Base-by-base conservation (phyloP, 1,140 invertebrate genomes). In the Eriosoma lanigerum region DNA sequence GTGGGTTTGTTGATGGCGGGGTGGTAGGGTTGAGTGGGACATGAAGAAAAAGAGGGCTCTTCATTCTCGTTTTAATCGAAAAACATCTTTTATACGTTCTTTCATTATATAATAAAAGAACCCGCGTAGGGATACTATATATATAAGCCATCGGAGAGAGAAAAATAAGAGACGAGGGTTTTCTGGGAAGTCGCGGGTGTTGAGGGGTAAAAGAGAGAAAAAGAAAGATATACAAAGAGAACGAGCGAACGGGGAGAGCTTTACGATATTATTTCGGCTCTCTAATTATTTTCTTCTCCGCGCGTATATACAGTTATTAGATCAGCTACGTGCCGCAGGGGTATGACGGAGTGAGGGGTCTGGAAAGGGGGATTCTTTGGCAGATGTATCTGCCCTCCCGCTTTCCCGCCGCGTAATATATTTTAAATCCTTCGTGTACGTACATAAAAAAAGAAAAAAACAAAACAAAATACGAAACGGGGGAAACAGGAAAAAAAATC, bases 51-150 rank as follows among this genome's bases (percentile, higher is more conserved):
- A 78, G 75, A 78, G 75, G 75, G 75, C 75, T 78, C 75, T 78
- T 46, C 75, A 48, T 62, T 78, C 75, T 78, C 75, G 75, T 78
- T 78, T 78, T 78, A 78, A 78, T 78, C 75, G 75, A 78, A 78
- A 78, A 78, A 78, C 75, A 78, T 78, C 75, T 78, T 78, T 78
- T 78, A 60, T 62, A 46, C 56, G 75, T 78, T 78, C 75, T 56
- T 78, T 78, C 75, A 76, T 60, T 76, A 76, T 76, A 76, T 76
- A 76, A 76, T 76, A 78, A 78, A 78, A 78, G 75, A 78, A 78
- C 75, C n/a, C 68, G 68, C n/a, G n/a, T n/a, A n/a, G 46, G 68
- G 68, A 70, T 50, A 70, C 44, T 70, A 50, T 44, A 38, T 38
- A 38, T 38, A 38, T 38, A 38, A 38, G 48, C 48, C 48, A 56